Base-by-base conservation (phyloP, 1,140 invertebrate genomes). In the Drosophila azteca region DNA sequence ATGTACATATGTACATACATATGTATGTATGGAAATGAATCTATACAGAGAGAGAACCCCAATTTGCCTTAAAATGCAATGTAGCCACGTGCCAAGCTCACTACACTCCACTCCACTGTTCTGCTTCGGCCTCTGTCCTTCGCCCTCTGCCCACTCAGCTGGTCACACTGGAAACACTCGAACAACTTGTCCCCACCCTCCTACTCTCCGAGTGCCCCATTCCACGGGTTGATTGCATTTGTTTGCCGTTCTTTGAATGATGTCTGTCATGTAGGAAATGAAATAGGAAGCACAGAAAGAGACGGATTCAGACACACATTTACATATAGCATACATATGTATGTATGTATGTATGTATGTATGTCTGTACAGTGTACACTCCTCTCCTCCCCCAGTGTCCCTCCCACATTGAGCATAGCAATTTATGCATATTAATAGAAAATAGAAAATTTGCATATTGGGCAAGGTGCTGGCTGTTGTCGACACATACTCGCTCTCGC, bases 391-490 rank as follows among this genome's bases (percentile, higher is more conserved):
- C 8, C 8, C 17, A 7, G n/a, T 22, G 11, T 41, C 66, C 20
- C 66, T 55, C 44, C 50, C 65, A 68, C 67, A 65, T 69, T 13
- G 35, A 39, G 11, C 54, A 51, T 39, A 67, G 64, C 82, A 80
- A 73, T 84, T 84, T 84, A 75, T 75, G 82, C 81, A 84, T 87
- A 84, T 87, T 87, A 77, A 87, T 81, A 76, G 59, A 76, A 84
- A 77, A 87, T 81, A 76, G 59, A 76, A 84, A 77, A 84, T 87
- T 84, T 84, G 82, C 81, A 87, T 84, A 80, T 81, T 81, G 72
- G 78, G 78, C 67, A 81, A 85, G 72, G 81, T 80, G 81, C 13
- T 45, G 74, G 81, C 13, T 45, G 74, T 57, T 68, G 26, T n/a
- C 31, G 41, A 22, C 35, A 39, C 35, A 39, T 20, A 20, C 17